Percentiles rank a stretch among this genome's conserved stretches.
Evolutionary conservation across 2,797 vertebrate genomes (phyloP).

Genomic region (Eulemur mongoz): DNA sequence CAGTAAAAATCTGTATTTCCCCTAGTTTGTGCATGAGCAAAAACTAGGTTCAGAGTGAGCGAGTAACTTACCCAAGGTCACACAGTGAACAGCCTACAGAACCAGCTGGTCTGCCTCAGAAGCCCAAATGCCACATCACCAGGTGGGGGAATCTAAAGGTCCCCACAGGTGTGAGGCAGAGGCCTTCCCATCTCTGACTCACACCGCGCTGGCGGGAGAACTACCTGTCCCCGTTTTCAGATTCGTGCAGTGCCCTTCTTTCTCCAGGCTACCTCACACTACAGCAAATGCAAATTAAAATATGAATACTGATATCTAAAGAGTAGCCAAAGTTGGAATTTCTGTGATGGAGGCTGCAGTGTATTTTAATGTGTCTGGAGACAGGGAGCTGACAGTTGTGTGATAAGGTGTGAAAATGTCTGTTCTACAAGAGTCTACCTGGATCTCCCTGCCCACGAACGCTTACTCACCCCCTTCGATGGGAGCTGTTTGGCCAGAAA

Average conservation of each 20-base stretch:
- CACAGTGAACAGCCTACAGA: neutral
- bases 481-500: constrained; percentile 9
- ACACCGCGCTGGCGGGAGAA: neutral
- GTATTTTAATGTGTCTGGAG: constrained; percentile 57
- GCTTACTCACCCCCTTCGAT: neutral
- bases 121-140: neutral
- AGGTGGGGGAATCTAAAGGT: neutral
- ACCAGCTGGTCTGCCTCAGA: neutral
- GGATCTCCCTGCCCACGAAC: neutral
- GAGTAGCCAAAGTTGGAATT: constrained; percentile 41
- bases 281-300: constrained; percentile 61
- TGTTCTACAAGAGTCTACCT: constrained; percentile 47
- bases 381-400: constrained; percentile 67
- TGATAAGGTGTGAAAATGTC: constrained; percentile 61
- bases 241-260: neutral
- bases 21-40: neutral
- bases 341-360: constrained; percentile 53
- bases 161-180: neutral
- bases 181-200: neutral
- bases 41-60: neutral
- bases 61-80: neutral
- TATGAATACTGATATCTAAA: constrained; percentile 58
- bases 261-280: neutral
- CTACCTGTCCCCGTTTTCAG: neutral
- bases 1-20: neutral